Evolutionary conservation across 2,888 invertebrate species (phyloP).

Genomic region (Plebejus anna): DNA sequence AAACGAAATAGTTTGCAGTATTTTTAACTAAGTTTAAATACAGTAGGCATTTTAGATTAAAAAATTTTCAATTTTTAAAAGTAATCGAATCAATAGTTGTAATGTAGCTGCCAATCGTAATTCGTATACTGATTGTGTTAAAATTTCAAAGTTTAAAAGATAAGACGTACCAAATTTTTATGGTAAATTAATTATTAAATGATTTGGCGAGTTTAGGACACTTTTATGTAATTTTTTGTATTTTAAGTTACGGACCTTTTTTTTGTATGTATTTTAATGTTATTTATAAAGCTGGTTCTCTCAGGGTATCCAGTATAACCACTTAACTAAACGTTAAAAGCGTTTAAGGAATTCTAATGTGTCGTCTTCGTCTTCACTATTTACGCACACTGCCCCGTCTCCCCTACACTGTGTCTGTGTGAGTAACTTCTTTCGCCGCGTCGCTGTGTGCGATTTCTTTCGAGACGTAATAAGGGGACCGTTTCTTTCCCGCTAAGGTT

Average conservation of each 20-base stretch:
- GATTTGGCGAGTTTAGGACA: not conserved
- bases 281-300: not conserved
- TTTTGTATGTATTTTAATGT: not conserved
- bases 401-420: conserved; percentile 66
- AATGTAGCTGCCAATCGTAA: too few species aligned
- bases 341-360: conserved; percentile 20
- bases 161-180: too few species aligned
- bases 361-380: conserved; percentile 61
- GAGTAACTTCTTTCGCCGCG: conserved; percentile 72
- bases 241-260: too few species aligned
- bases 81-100: too few species aligned
- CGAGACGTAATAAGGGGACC: conserved; percentile 80
- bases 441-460: conserved; percentile 78
- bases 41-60: too few species aligned
- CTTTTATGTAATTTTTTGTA: too few species aligned
- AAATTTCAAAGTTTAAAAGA: too few species aligned
- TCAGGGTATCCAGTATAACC: conserved; percentile 6
- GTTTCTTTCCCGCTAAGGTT: conserved; percentile 80
- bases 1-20: too few species aligned
- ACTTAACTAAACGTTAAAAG: conserved; percentile 7
- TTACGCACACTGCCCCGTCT: conserved; percentile 60
- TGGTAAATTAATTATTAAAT: too few species aligned
- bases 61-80: too few species aligned
- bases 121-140: too few species aligned
- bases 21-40: too few species aligned